Conservation (phyloP, 2,113 vertebrate genomes). For the Nyctibius bracteatus region DNA sequence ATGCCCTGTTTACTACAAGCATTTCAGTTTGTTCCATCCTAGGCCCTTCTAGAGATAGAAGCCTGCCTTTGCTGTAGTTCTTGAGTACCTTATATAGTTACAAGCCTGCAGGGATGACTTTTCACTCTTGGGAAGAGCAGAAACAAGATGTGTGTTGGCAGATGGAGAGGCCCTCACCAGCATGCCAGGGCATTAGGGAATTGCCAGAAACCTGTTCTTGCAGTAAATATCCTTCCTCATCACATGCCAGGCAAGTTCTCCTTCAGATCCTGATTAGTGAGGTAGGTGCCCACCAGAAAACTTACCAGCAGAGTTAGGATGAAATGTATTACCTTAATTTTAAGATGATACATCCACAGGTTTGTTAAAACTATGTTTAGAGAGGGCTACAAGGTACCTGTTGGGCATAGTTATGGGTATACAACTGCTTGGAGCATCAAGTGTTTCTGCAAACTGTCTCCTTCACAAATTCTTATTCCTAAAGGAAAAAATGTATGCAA, state of each 20-base stretch:
- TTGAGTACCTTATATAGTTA: background rate
- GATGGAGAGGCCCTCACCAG: background rate
- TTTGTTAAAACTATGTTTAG: background rate
- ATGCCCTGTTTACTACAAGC: background rate
- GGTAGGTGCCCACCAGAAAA: background rate
- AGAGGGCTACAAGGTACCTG: background rate
- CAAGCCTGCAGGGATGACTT: background rate
- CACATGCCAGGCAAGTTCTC: background rate
- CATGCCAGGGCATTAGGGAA: background rate
- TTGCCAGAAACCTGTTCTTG: background rate
- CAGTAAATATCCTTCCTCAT: background rate
- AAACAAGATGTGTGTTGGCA: background rate
- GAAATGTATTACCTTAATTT: background rate
- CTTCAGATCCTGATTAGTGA: background rate
- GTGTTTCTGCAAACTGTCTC: background rate
- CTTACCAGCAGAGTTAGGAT: background rate
- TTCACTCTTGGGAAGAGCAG: background rate
- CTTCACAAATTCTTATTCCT: background rate
- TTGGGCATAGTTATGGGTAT: background rate
- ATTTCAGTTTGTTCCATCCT: background rate
- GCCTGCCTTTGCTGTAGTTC: background rate
- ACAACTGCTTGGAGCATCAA: background rate
- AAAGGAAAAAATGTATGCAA: background rate
- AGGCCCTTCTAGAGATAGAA: background rate
- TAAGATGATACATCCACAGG: background rate